Evolutionary conservation across 2,797 vertebrate genomes (phyloP).

Genomic region (Dendrocincla tyrannina): DNA sequence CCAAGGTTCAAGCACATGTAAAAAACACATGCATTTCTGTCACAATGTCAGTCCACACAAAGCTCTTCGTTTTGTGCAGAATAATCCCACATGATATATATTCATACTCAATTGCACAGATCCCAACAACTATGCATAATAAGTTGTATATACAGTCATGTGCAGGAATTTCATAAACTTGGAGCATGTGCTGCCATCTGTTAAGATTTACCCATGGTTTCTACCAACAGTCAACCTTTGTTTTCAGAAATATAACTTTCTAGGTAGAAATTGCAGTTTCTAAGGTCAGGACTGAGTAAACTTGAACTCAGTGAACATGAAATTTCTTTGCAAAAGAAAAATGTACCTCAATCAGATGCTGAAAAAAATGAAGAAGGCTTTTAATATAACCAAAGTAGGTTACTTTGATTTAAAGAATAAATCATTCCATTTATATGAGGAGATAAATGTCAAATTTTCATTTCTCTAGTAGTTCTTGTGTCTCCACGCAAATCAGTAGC

Average conservation of each 20-base stretch:
- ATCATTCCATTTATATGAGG: conserved; percentile 3
- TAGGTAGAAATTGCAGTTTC: conserved; percentile 4
- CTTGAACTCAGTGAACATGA: neutral
- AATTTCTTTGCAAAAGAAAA: neutral
- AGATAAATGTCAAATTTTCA: conserved; percentile 42
- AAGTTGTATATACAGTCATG: neutral
- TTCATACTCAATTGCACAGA: neutral
- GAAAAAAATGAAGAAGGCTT: neutral
- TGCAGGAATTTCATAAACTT: neutral
- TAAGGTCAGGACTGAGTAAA: conserved; percentile 18
- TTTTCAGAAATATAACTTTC: conserved; percentile 8
- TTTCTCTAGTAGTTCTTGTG: conserved; percentile 1
- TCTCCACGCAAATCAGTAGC: conserved; percentile 20
- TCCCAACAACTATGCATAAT: neutral
- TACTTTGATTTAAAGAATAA: conserved; percentile 46
- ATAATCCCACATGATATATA: neutral
- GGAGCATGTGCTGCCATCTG: conserved; percentile 16
- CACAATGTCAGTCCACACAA: neutral
- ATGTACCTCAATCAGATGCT: neutral
- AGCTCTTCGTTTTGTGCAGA: neutral
- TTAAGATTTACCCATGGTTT: conserved; percentile 22
- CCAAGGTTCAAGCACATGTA: neutral
- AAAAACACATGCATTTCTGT: neutral
- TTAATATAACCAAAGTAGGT: conserved; percentile 1
- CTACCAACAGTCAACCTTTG: neutral